These are phyloP conservation scores for Microctenopoma stevenorrisi DNA, from an alignment of 2,797 vertebrate genomes.

Conservation along the genomic window DNA sequence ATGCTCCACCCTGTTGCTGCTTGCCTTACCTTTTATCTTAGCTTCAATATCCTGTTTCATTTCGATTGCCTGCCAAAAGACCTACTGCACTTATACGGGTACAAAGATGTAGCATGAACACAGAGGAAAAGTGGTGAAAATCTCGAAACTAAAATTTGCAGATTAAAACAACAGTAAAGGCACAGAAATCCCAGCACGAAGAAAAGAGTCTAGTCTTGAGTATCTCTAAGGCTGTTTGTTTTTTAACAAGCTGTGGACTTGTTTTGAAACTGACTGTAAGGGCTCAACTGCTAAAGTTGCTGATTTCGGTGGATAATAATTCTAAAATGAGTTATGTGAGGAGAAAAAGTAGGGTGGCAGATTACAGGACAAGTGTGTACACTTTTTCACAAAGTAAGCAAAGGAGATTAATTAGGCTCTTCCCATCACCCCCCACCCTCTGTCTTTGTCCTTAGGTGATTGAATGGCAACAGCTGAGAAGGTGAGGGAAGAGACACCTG, in stretches of 20 bases:
- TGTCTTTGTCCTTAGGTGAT: constrained; percentile 64
- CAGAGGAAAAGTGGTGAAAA: neutral
- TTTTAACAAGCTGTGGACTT: neutral
- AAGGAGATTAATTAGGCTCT: constrained; percentile 51
- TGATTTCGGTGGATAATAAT: constrained; percentile 20
- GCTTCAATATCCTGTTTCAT: constrained; percentile 68
- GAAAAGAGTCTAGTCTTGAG: neutral
- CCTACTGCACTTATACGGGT: constrained; percentile 30
- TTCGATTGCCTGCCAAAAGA: constrained; percentile 41
- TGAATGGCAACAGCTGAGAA: constrained; percentile 77
- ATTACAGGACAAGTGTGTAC: constrained; percentile 35
- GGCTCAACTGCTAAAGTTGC: neutral
- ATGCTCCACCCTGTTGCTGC: constrained; percentile 35
- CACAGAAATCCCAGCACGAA: neutral
- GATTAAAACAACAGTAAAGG: neutral
- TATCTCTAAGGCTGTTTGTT: constrained; percentile 1
- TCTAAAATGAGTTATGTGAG: constrained; percentile 32
- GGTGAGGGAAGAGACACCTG: constrained; percentile 75
- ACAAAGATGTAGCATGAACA: constrained; percentile 1
- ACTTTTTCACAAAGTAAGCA: constrained; percentile 51
- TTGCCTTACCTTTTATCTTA: constrained; percentile 62
- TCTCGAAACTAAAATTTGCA: constrained; percentile 21
- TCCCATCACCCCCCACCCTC: constrained; percentile 61
- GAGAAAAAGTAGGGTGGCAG: constrained; percentile 27
- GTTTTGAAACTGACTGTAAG: constrained; percentile 9